Conservation (phyloP, 1,140 invertebrate species). For the Apis laboriosa region DNA sequence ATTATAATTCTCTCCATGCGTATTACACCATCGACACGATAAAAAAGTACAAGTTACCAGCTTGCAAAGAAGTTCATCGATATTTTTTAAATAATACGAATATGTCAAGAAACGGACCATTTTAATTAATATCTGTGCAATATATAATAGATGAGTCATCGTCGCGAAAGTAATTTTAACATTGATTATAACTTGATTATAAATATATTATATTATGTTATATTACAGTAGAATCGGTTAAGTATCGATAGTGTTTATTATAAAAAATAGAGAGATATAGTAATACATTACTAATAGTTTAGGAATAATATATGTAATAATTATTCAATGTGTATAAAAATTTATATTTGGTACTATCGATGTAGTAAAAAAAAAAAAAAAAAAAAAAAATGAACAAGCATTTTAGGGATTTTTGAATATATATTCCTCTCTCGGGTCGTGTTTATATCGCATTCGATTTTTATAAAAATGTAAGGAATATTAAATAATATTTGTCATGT, state of each 20-base stretch:
- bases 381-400: not conserved
- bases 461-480: constrained; percentile 26
- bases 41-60: constrained; percentile 23
- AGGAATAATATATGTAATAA: not conserved
- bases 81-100: constrained; percentile 27
- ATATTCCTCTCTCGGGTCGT: constrained; percentile 31
- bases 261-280: not conserved
- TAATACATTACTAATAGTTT: not conserved
- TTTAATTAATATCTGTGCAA: constrained; percentile 27
- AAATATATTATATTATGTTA: not conserved
- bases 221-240: not conserved
- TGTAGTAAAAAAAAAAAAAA: not conserved
- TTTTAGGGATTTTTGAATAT: not conserved
- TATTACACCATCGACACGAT: not conserved
- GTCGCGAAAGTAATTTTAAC: not conserved
- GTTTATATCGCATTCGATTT: constrained; percentile 30
- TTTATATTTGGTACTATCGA: constrained; percentile 43
- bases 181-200: not conserved
- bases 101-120: constrained; percentile 19
- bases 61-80: constrained; percentile 21
- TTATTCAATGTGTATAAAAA: constrained; percentile 37
- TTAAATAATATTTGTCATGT: constrained; percentile 44
- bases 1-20: not conserved
- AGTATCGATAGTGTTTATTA: not conserved
- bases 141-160: not conserved